Base-by-base conservation (phyloP, 2,113 vertebrate genomes). In the Regulus satrapa region DNA sequence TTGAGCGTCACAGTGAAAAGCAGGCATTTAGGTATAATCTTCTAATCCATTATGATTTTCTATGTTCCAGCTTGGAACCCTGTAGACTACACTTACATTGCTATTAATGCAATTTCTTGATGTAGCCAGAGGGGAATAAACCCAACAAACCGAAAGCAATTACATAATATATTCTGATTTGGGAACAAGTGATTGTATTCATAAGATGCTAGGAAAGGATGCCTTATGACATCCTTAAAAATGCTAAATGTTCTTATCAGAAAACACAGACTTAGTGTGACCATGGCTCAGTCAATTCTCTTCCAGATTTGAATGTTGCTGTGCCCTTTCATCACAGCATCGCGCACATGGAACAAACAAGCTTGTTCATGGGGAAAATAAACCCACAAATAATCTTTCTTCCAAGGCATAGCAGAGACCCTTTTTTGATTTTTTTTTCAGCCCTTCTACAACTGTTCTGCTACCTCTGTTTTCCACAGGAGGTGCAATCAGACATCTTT, bases 191-290 rank as follows among this genome's bases (percentile, higher is more conserved):
- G 48, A 63, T 55, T 71, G 5, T 31, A 32, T 75, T 64, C 76
- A 72, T 83, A 28, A 23, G 71, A 79, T 32, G 31, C 31, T 18
- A 52, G 24, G 45, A 61, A 72, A 31, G 14, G 45, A 82, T 18
- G 41, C 14, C 18, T 64, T 48, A 28, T 64, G 45, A 25, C 38
- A 34, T 45, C 21, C 45, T 74, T 58, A 23, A 49, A 89, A 72
- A 19, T 18, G 1, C 31, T 19, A 0, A 0, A 1, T 14, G 0
- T 46, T 63, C 73, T 71, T 75, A 49, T 58, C 20, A 61, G 21
- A 41, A 45, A 81, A 54, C 14, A 34, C 29, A 58, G 18, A 23
- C 5, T 49, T 63, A 32, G 3, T 66, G 41, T 77, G 72, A 58
- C 18, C 79, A 56, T n/a, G 13, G 14, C 51, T 46, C 3, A 51